Evolutionary conservation across 2,888 invertebrate genomes (phyloP).

Genomic region (Campopleginae sp.): DNA sequence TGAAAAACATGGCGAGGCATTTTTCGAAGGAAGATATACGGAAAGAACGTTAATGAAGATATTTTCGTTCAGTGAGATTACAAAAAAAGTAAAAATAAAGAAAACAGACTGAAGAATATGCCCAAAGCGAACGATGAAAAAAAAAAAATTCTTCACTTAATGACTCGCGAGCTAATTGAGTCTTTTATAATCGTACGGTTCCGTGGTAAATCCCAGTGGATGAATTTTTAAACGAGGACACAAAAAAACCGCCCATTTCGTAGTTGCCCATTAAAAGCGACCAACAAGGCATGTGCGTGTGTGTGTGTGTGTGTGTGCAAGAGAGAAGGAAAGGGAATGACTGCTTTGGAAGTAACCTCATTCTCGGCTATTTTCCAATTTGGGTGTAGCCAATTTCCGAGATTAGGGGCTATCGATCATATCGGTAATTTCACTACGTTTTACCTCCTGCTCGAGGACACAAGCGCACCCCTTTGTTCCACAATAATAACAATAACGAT

Average conservation of each 20-base stretch:
- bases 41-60: background rate
- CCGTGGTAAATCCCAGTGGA: background rate
- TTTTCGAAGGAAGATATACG: background rate
- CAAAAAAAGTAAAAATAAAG: background rate
- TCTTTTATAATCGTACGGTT: conserved; percentile 5
- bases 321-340: conserved; percentile 9
- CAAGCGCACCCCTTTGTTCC: conserved; percentile 12
- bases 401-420: conserved; percentile 50
- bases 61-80: background rate
- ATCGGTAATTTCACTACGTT: background rate
- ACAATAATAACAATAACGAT: conserved; percentile 34
- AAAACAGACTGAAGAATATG: background rate
- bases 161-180: conserved; percentile 12
- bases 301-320: too few species aligned
- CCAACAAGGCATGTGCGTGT: background rate
- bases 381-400: conserved; percentile 51
- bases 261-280: conserved; percentile 3
- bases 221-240: conserved; percentile 28
- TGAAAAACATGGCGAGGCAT: background rate
- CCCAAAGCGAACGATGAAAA: background rate
- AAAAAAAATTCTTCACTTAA: conserved; percentile 6
- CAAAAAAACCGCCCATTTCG: conserved; percentile 3
- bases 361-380: conserved; percentile 18
- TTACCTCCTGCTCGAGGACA: conserved; percentile 10
- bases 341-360: background rate